Conservation (phyloP, 2,113 vertebrate genomes). For the Ictidomys tridecemlineatus region DNA sequence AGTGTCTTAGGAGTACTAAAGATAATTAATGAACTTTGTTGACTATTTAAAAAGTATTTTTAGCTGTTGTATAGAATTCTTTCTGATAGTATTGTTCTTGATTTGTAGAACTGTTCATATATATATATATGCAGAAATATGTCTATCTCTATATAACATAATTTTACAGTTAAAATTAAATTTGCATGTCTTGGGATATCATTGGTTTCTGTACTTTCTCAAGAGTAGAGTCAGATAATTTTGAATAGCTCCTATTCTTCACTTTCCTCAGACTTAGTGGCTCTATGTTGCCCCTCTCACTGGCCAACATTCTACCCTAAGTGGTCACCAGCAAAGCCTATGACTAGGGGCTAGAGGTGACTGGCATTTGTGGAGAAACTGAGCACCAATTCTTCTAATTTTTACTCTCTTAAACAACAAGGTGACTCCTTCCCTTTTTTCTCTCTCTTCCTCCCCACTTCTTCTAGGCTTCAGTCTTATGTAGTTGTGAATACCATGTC, state of each 20-base stretch:
- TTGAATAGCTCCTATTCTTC: background rate
- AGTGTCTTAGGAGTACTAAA: background rate
- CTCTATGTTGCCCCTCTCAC: background rate
- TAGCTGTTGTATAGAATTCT: background rate
- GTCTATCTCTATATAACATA: too few relatives aligned
- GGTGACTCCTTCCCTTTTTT: background rate
- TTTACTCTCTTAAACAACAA: background rate
- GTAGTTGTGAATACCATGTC: too few relatives aligned
- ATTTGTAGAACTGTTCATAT: background rate
- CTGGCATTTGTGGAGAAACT: background rate
- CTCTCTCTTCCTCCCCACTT: background rate
- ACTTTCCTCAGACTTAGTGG: background rate
- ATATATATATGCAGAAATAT: background rate
- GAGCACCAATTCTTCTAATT: background rate
- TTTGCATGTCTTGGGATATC: background rate
- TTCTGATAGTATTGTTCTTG: background rate
- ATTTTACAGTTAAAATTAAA: background rate
- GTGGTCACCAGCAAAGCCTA: background rate
- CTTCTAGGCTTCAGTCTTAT: background rate
- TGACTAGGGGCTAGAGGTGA: too few relatives aligned
- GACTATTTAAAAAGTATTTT: conserved; percentile 10
- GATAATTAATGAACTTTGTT: background rate
- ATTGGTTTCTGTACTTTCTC: background rate
- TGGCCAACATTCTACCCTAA: background rate
- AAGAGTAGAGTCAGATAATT: background rate